phyloP scores from a whole-genome alignment of 2,797 vertebrate species.

The Periparus ater region DNA sequence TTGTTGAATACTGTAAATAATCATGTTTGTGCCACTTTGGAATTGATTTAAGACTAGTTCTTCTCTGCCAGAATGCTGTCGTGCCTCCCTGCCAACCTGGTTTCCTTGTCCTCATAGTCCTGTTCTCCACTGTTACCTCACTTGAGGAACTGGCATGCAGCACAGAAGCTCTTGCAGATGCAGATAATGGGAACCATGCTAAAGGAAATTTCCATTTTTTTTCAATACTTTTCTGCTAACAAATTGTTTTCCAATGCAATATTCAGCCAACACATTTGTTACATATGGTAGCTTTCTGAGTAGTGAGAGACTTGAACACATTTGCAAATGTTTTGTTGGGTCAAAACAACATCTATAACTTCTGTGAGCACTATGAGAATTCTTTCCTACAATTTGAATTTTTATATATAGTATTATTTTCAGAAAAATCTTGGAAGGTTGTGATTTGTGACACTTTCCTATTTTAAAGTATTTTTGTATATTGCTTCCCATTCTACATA shows the following conservation, averaged over 20 bases:
- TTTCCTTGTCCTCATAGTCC: neutral
- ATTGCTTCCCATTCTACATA: neutral
- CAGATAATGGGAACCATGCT: neutral
- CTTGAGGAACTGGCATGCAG: neutral
- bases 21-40: neutral
- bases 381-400: neutral
- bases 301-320: neutral
- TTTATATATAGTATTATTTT: neutral
- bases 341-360: neutral
- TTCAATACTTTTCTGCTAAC: neutral
- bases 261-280: neutral
- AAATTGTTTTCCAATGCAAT: neutral
- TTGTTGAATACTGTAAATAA: neutral
- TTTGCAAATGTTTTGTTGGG: constrained; percentile 9
- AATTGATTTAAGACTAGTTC: neutral
- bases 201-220: neutral
- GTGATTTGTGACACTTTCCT: neutral
- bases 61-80: neutral
- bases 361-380: neutral
- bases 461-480: neutral
- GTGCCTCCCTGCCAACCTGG: neutral
- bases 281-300: neutral
- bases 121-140: neutral
- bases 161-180: neutral
- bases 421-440: neutral